Conservation (phyloP, 2,888 invertebrate genomes). For the Leptinotarsa haldemani region DNA sequence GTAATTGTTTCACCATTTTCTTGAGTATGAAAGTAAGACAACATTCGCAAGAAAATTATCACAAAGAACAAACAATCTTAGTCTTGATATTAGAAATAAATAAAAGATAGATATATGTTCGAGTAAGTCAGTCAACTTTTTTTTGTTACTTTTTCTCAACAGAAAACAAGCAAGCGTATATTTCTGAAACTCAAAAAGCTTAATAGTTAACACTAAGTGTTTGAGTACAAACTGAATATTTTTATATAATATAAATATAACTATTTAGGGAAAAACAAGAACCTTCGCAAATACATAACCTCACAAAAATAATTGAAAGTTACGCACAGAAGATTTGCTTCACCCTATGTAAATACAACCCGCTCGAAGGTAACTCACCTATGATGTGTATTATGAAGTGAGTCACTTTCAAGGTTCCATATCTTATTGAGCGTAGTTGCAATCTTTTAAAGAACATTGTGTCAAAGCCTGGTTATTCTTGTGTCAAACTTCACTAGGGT, state of each 20-base stretch:
- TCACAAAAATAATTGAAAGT: background rate
- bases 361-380: background rate
- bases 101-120: conserved; percentile 8
- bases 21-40: conserved; percentile 2
- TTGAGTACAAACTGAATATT: conserved; percentile 7
- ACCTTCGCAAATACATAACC: conserved; percentile 13
- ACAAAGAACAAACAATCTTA: conserved; percentile 15
- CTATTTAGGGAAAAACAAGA: background rate
- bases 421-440: conserved; percentile 11
- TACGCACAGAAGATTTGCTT: background rate
- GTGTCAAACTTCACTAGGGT: conserved; percentile 42
- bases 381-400: background rate
- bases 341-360: background rate
- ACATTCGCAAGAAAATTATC: conserved; percentile 9
- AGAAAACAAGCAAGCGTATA: conserved; percentile 10
- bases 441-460: conserved; percentile 11
- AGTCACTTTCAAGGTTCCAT: background rate
- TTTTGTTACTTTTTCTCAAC: background rate
- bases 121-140: conserved; percentile 6
- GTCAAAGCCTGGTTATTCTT: conserved; percentile 12
- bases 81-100: conserved; percentile 11
- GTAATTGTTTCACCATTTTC: background rate
- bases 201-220: conserved; percentile 3
- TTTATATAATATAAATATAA: conserved; percentile 5
- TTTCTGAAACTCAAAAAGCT: background rate